phyloP scores from a whole-genome alignment of 2,797 vertebrate species.

The Spheniscus humboldti region DNA sequence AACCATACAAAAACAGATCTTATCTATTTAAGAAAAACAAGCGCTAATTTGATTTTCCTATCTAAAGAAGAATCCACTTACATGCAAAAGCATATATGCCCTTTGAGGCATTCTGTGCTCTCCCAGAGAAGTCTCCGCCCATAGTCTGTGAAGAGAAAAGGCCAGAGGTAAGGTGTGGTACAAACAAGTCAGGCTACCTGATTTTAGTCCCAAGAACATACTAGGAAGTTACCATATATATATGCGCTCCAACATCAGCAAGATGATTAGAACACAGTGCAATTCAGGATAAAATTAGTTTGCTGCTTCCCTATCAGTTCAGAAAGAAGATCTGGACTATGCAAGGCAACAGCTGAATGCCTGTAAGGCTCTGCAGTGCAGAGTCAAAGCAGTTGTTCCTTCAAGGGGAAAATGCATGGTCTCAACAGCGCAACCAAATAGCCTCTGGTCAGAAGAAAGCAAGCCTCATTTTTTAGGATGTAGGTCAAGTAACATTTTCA shows the following conservation, averaged over 20 bases:
- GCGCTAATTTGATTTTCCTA: neutral
- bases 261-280: neutral
- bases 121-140: conserved; percentile 93
- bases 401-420: neutral
- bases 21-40: neutral
- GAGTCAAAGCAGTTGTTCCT: neutral
- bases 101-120: conserved; percentile 84
- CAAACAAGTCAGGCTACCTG: neutral
- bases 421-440: neutral
- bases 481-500: neutral
- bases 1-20: neutral
- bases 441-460: neutral
- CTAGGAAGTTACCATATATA: neutral
- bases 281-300: neutral
- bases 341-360: neutral
- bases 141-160: conserved; percentile 82
- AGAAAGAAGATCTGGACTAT: neutral
- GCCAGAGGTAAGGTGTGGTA: neutral
- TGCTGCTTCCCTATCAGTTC: neutral
- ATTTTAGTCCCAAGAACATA: neutral
- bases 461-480: neutral
- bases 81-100: conserved; percentile 94
- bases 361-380: neutral
- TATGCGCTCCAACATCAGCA: neutral
- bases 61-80: conserved; percentile 65